Conservation (phyloP, 2,888 invertebrate species). For the Marronus borbonicus region DNA sequence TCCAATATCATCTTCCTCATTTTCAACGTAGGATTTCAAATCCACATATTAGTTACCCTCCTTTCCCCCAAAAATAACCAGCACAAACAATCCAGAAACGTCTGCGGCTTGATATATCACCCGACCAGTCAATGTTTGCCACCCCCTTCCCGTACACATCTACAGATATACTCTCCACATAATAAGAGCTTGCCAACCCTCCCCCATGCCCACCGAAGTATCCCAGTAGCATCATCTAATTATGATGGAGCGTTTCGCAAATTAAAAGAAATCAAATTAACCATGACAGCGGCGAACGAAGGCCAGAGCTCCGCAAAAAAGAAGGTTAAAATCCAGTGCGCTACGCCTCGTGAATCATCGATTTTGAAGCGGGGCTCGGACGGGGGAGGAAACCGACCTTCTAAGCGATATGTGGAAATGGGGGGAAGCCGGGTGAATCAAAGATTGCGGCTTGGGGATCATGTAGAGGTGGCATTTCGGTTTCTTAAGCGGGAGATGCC, state of each 20-base stretch:
- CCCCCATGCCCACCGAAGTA: background rate
- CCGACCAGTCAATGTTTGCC: background rate
- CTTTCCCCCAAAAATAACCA: too few relatives aligned
- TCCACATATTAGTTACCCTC: too few relatives aligned
- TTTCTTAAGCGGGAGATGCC: background rate
- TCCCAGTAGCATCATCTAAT: conserved; percentile 10
- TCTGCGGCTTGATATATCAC: background rate
- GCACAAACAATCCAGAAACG: background rate
- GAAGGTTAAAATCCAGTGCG: background rate
- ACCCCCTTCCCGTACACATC: background rate
- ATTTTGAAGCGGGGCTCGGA: background rate
- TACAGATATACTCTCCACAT: background rate
- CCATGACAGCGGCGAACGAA: conserved; percentile 16
- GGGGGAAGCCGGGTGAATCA: background rate
- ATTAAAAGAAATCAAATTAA: conserved; percentile 37
- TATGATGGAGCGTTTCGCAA: conserved; percentile 28
- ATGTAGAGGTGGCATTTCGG: background rate
- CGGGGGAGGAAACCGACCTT: background rate
- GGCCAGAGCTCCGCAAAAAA: background rate
- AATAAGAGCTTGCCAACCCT: background rate
- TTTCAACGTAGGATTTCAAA: too few relatives aligned
- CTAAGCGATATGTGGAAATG: background rate
- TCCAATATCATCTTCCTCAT: too few relatives aligned
- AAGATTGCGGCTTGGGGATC: background rate
- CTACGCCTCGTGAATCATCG: conserved; percentile 4